Evolutionary conservation across 2,888 invertebrate genomes (phyloP), one percentile per base, ranked within the genome.

Genomic region (Orthonychiurus folsomi): DNA sequence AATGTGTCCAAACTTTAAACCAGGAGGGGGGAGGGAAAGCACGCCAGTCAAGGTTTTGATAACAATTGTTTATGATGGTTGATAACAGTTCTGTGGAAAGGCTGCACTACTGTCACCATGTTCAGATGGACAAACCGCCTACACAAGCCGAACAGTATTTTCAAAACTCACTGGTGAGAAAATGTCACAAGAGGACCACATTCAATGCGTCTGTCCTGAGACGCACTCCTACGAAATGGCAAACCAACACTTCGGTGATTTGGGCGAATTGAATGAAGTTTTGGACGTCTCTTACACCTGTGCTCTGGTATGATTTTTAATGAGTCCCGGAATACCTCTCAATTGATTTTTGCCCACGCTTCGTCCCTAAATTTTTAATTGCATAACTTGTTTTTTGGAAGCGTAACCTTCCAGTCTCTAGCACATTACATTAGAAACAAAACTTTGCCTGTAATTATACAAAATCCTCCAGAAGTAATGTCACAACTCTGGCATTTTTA

Each of bases 151-250:
- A n/a, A 66, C 70, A 37, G 63, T 68, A 2, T 73, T 71, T 61
- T 66, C 69, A 54, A 72, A 70, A 59, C 57, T 59, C 20, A 73
- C 71, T 9, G 74, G 71, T 5, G 69, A 72, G 37, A 62, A 70
- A 53, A 50, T 67, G 47, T 37, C 67, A 18, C 70, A 70, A 63
- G 60, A 66, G 26, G 73, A 73, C 50, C 64, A 62, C 26, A 61
- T 73, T 52, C 71, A 71, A 24, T 74, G 74, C 58, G 62, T 69
- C 56, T 74, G 74, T 57, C 73, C 74, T 3, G 72, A 71, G 25
- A 64, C 54, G 58, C 68, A 69, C 59, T 72, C 68, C 59, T 72
- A 73, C 50, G 67, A 69, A 18, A 26, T 70, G 24, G 66, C 69
- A 27, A 69, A 73, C 48, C 70, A 69, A 37, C 59, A 68, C n/a